A percentile compares a stretch with the other conserved stretches of the same genome.
Conservation (phyloP, 2,888 invertebrate genomes). For the Bursaphelenchus okinawaensis region DNA sequence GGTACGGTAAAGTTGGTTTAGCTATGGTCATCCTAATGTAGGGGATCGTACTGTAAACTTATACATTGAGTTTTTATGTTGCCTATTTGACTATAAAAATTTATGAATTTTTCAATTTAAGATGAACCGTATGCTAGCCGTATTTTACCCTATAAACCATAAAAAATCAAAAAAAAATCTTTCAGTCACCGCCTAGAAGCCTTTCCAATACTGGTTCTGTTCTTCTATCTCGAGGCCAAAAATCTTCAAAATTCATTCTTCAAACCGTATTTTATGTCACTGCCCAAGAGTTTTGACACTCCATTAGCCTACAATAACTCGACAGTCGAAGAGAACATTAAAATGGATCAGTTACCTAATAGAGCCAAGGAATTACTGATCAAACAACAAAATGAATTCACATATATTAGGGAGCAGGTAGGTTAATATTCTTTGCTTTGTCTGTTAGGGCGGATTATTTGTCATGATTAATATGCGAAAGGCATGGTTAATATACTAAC, state of each 20-base stretch:
- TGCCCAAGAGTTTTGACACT: slow-evolving; percentile 39
- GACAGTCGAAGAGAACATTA: slow-evolving; percentile 24
- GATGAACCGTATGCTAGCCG: too few relatives aligned
- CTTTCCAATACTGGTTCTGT: slow-evolving; percentile 43
- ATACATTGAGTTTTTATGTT: too few relatives aligned
- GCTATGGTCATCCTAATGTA: neutral
- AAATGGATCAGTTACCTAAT: slow-evolving; percentile 13
- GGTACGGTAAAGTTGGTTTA: too few relatives aligned
- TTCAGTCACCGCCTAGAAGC: slow-evolving; percentile 27
- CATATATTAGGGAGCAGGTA: slow-evolving; percentile 20
- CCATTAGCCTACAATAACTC: slow-evolving; percentile 22
- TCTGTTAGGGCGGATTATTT: too few relatives aligned
- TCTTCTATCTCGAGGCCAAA: slow-evolving; percentile 36
- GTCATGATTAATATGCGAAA: too few relatives aligned
- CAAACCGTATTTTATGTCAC: slow-evolving; percentile 41
- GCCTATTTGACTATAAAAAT: too few relatives aligned
- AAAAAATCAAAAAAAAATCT: neutral
- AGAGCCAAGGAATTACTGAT: slow-evolving; percentile 27
- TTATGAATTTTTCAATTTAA: too few relatives aligned
- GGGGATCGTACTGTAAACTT: too few relatives aligned
- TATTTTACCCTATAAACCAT: neutral
- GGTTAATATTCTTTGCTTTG: too few relatives aligned
- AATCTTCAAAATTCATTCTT: slow-evolving; percentile 28
- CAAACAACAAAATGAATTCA: slow-evolving; percentile 38
- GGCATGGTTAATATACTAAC: too few relatives aligned